phyloP scores from a whole-genome alignment of 2,113 vertebrate species.

The Lota lota region DNA sequence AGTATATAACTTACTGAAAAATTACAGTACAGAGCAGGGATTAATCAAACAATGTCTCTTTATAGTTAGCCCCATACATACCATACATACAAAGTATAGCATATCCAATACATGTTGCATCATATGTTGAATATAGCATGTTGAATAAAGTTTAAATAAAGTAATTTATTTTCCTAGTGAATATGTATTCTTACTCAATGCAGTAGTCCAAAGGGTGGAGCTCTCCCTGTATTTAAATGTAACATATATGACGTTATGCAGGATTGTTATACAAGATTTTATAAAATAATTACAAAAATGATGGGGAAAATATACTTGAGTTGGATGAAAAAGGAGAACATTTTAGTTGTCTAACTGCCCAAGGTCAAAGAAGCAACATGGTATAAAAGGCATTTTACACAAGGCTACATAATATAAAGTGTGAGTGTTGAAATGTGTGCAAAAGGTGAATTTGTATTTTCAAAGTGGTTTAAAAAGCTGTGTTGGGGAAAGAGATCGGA shows the following conservation, averaged over 20 bases:
- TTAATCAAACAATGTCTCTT: constrained; percentile 42
- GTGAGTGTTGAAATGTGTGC: constrained; percentile 59
- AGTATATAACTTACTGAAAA: constrained; percentile 53
- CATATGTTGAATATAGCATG: no score
- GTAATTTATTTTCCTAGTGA: constrained; percentile 45
- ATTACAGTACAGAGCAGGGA: constrained; percentile 46
- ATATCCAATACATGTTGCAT: no score
- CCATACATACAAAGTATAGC: not conserved
- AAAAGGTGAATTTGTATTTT: constrained; percentile 16
- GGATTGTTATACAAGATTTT: constrained; percentile 18
- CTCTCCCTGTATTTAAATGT: constrained; percentile 22
- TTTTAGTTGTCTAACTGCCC: no score
- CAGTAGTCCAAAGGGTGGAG: constrained; percentile 32
- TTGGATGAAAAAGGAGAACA: constrained; percentile 27
- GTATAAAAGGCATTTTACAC: constrained; percentile 24
- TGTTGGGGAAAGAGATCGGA: constrained; percentile 14
- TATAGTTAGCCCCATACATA: constrained; percentile 19
- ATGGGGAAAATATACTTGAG: constrained; percentile 12
- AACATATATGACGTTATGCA: constrained; percentile 27
- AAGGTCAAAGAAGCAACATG: no score
- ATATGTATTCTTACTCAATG: constrained; percentile 41
- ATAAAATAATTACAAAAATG: constrained; percentile 42
- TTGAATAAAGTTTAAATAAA: constrained; percentile 25
- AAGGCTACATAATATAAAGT: constrained; percentile 67
- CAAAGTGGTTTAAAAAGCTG: constrained; percentile 49